Base-by-base conservation (phyloP, 1,140 invertebrate species). In the Proales similis region DNA sequence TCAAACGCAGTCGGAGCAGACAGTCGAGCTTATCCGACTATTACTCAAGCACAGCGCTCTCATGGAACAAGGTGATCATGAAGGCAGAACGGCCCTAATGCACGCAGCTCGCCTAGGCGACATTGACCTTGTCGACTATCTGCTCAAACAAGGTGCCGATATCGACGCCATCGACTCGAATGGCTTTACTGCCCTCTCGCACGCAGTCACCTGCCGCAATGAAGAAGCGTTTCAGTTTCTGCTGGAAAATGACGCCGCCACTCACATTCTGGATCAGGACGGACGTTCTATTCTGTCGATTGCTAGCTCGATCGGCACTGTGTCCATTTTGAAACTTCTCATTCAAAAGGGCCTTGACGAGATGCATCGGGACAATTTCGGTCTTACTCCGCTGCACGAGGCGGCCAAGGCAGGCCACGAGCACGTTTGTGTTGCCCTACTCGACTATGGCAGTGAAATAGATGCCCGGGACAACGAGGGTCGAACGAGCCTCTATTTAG, bases 1-100 rank as follows among this genome's bases (percentile, higher is more conserved):
- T 5, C 85, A 90, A 70, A 72, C 53, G 69, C 90, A n/a, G 86
- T 83, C 65, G 89, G 90, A 85, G 88, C 82, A 82, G 69, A 6
- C 71, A 74, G 65, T 68, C 70, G 47, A 69, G 67, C 26, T 75
- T n/a, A 70, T 76, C 11, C 70, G 68, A 63, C 66, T 72, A 20
- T 79, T 95, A 14, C 78, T 95, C 2, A 88, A 92, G 69, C 80
- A 89, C 66, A 70, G 70, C 11, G 70, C 72, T 2, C 71, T 71
- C 42, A 85, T 90, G 4, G 86, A 94, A 76, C 87, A 90, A 69
- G 81, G 84, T 48, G 88, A 90, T 22, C 87, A 92, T 68, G 90
- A 94, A 75, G 90, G 90, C 4, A 90, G 90, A 75, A 93, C 90
- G 4, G 87, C 91, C 0, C 79, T 95, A n/a, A 82, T 90, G 76